These are phyloP conservation scores for Marronus borbonicus DNA, from an alignment of 2,888 invertebrate species.

Conservation along the genomic window DNA sequence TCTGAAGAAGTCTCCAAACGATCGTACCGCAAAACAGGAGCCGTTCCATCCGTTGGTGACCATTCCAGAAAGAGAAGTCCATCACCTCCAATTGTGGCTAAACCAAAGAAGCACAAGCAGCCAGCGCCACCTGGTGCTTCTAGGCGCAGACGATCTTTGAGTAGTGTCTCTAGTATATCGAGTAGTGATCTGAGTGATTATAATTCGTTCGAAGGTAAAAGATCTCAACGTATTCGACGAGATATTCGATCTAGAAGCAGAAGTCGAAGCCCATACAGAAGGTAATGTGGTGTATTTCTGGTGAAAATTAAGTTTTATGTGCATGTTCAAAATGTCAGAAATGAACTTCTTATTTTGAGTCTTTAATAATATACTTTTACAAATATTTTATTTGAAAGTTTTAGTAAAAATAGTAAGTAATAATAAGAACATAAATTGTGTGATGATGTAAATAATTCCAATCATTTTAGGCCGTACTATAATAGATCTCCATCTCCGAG, in stretches of 20 bases:
- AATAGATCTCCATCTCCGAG: conserved; percentile 52
- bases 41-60: conserved; percentile 36
- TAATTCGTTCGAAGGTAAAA: conserved; percentile 54
- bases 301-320: background rate
- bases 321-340: too few relatives aligned
- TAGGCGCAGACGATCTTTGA: conserved; percentile 69
- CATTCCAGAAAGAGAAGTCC: conserved; percentile 67
- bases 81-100: conserved; percentile 74
- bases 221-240: conserved; percentile 34
- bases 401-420: conserved; percentile 10
- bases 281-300: conserved; percentile 34
- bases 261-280: conserved; percentile 50
- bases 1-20: conserved; percentile 55
- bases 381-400: too few relatives aligned
- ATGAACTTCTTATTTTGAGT: background rate
- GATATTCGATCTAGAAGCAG: conserved; percentile 36
- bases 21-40: conserved; percentile 56
- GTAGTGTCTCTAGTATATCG: conserved; percentile 73
- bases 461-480: conserved; percentile 35
- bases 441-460: background rate
- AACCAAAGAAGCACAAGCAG: conserved; percentile 64
- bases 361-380: background rate
- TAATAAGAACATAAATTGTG: background rate
- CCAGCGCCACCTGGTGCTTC: conserved; percentile 55
- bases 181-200: conserved; percentile 68